These are phyloP conservation scores for Eilema sororculum DNA, from an alignment of 2,888 invertebrate species.

Conservation along the genomic window DNA sequence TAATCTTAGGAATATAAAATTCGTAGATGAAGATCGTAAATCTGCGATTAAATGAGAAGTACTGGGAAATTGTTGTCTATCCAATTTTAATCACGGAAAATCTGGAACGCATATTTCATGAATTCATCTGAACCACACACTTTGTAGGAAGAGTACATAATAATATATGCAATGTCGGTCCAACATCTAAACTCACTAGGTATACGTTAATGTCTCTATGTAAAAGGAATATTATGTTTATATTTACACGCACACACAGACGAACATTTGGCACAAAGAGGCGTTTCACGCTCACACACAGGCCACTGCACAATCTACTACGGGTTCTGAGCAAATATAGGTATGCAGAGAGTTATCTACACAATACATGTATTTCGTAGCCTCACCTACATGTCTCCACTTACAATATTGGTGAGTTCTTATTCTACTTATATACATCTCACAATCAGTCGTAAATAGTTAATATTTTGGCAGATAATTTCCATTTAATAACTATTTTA, in stretches of 20 bases:
- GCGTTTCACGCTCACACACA: slow-evolving; percentile 78
- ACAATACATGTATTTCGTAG: slow-evolving; percentile 68
- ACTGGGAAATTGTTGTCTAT: slow-evolving; percentile 48
- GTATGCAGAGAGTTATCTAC: slow-evolving; percentile 83
- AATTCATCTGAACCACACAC: slow-evolving; percentile 35
- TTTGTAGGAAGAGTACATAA: slow-evolving; percentile 16
- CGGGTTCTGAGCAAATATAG: slow-evolving; percentile 85
- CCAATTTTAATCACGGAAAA: slow-evolving; percentile 45
- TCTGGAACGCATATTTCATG: slow-evolving; percentile 39
- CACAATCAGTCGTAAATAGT: slow-evolving; percentile 85
- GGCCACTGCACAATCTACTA: slow-evolving; percentile 72
- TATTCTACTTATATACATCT: slow-evolving; percentile 84
- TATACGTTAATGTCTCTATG: slow-evolving; percentile 63
- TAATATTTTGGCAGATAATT: slow-evolving; percentile 82
- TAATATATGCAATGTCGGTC: slow-evolving; percentile 31
- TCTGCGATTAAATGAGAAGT: slow-evolving; percentile 51
- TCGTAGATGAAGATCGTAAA: slow-evolving; percentile 49
- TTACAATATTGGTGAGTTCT: slow-evolving; percentile 80
- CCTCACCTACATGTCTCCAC: slow-evolving; percentile 71
- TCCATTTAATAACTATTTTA: slow-evolving; percentile 65
- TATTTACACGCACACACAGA: slow-evolving; percentile 75
- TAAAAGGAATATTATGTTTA: slow-evolving; percentile 62
- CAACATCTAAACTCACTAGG: slow-evolving; percentile 55
- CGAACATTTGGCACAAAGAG: slow-evolving; percentile 84
- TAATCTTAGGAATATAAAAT: slow-evolving; percentile 53